These are phyloP conservation scores for Otolemur garnettii DNA, from an alignment of 2,113 vertebrate genomes.

Conservation along the genomic window DNA sequence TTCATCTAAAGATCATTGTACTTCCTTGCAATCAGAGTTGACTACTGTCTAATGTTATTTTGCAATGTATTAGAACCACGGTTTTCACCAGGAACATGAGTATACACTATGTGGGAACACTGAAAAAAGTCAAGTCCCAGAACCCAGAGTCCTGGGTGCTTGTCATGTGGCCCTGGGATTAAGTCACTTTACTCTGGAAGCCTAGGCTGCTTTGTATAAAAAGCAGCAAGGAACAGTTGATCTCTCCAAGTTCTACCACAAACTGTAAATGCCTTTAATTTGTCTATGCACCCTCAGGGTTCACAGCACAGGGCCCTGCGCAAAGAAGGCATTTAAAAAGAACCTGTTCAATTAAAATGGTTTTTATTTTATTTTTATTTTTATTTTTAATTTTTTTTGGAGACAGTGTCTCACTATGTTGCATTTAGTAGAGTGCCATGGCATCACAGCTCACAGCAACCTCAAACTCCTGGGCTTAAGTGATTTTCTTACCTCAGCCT, in stretches of 20 bases:
- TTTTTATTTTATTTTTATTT: too few relatives aligned
- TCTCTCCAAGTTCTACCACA: neutral
- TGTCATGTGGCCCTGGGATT: neutral
- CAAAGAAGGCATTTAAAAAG: neutral
- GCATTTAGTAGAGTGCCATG: too few relatives aligned
- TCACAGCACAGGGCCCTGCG: neutral
- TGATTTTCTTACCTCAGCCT: too few relatives aligned
- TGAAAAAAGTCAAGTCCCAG: neutral
- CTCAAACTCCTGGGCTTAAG: too few relatives aligned
- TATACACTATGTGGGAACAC: accelerated
- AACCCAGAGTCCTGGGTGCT: neutral
- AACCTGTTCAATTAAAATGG: neutral
- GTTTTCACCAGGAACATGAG: neutral
- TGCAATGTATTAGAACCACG: neutral
- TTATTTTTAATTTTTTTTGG: too few relatives aligned
- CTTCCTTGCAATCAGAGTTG: neutral
- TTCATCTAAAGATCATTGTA: accelerated
- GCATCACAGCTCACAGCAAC: too few relatives aligned
- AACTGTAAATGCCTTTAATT: neutral
- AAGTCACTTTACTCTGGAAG: too few relatives aligned
- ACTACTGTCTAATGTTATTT: neutral
- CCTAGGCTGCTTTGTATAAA: neutral
- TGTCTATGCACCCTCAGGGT: accelerated
- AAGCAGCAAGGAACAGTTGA: neutral
- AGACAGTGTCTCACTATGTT: too few relatives aligned